Evolutionary conservation across 2,888 invertebrate species (phyloP).

Genomic region (Chymomyza procnemis): DNA sequence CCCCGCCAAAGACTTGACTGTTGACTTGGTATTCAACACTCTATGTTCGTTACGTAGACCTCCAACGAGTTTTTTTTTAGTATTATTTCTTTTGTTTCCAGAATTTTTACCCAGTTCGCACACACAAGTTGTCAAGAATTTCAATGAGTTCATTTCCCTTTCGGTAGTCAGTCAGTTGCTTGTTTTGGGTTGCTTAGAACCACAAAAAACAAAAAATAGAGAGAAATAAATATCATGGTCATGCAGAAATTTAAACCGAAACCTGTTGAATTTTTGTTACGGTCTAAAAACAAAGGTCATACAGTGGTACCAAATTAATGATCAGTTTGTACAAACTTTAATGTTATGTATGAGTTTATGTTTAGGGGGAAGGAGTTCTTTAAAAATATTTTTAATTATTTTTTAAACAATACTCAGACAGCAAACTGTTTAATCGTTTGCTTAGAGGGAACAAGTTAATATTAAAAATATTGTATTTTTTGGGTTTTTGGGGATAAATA

Average conservation of each 20-base stretch:
- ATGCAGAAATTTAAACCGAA: slow-evolving; percentile 31
- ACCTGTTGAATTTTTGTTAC: slow-evolving; percentile 54
- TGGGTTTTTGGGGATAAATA: no score
- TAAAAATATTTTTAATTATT: no score
- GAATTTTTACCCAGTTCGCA: slow-evolving; percentile 48
- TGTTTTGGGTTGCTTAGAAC: slow-evolving; percentile 20
- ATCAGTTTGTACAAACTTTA: no score
- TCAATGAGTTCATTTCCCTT: slow-evolving; percentile 75
- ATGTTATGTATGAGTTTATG: no score
- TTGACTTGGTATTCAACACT: background rate
- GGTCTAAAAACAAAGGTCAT: background rate
- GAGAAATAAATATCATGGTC: slow-evolving; percentile 1
- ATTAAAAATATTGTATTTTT: no score
- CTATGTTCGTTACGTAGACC: background rate
- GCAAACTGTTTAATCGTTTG: no score
- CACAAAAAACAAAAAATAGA: slow-evolving; percentile 28
- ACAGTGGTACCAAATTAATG: background rate
- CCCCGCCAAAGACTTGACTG: background rate
- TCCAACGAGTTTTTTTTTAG: slow-evolving; percentile 7
- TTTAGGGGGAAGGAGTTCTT: no score
- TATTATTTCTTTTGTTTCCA: slow-evolving; percentile 40
- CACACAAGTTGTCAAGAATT: slow-evolving; percentile 57
- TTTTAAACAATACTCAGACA: no score
- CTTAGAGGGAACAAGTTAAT: no score
- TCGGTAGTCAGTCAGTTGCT: slow-evolving; percentile 53